Base-by-base conservation (phyloP, 2,888 invertebrate genomes). In the Atherix ibis region DNA sequence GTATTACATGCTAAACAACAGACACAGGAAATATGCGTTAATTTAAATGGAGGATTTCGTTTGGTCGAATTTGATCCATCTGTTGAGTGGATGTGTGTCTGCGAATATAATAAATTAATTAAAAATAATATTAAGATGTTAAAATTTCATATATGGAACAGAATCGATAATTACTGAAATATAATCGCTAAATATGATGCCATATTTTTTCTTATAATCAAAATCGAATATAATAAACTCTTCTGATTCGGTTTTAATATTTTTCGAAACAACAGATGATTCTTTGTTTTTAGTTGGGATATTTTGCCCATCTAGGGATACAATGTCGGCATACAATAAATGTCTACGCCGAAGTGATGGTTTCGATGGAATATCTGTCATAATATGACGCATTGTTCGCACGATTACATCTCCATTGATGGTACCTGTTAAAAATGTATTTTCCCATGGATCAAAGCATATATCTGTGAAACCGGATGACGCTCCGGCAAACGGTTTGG, bases 361-460 rank as follows among this genome's bases (percentile, higher is more conserved):
- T 19, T 18, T 34, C 31, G 26, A 31, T 33, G 6, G 33, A 35
- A 13, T 26, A 15, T 8, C 16, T 31, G 18, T 17, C 4, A 42
- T n/a, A n/a, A n/a, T n/a, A n/a, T n/a, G n/a, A n/a, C n/a, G n/a
- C n/a, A 37, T 16, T 51, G 51, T 27, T 44, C 48, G 15, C 6
- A 57, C 42, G 0, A 43, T 31, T 3, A 58, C 15, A 37, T 59
- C 58, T 1, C 58, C 58, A 36, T 52, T 53, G 10, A 52, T 49
- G 1, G 47, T 42, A 2, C 42, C 47, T 3, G 41, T 26, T 4
- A 44, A 47, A 12, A 46, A 36, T n/a, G 44, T 12, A 40, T 49
- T 46, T 9, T 42, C 43, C 25, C 46, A 41, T n/a, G 46, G 42
- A 37, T 50, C 52, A 24, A 46, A 53, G 35, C 51, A 47, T 2